These are phyloP conservation scores for Taeniopygia guttata DNA, from an alignment of 2,797 vertebrate species.

Conservation along the genomic window DNA sequence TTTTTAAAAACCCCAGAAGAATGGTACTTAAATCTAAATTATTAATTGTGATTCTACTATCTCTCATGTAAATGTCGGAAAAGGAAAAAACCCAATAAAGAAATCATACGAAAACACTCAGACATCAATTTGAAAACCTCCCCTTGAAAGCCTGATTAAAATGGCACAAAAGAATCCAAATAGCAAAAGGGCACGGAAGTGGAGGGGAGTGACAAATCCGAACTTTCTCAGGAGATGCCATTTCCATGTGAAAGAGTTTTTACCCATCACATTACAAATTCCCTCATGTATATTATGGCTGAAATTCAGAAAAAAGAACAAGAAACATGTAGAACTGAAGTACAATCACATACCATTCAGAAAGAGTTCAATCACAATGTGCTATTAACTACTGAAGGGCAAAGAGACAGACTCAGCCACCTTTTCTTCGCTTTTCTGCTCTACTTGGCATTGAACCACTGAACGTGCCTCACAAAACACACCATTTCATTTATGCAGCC, in stretches of 20 bases:
- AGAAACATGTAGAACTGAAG: conserved; percentile 7
- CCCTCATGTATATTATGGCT: background rate
- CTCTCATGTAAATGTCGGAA: background rate
- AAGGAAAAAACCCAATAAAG: background rate
- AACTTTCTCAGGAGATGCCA: background rate
- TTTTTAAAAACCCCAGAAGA: background rate
- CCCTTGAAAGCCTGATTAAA: background rate
- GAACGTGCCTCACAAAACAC: background rate
- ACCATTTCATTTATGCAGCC: background rate
- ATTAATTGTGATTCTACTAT: conserved; percentile 39
- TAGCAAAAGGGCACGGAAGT: background rate
- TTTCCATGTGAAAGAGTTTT: conserved; percentile 24
- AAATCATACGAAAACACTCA: background rate
- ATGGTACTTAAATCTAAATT: conserved; percentile 25
- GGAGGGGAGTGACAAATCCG: background rate
- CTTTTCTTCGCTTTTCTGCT: background rate
- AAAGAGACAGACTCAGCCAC: background rate
- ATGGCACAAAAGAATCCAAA: conserved; percentile 6
- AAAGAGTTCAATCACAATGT: conserved; percentile 41
- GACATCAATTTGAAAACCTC: background rate
- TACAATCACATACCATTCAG: background rate
- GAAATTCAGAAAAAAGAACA: conserved; percentile 40
- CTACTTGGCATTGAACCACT: background rate
- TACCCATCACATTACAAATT: conserved; percentile 7
- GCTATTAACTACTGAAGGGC: background rate